Conservation (phyloP, 2,797 vertebrate species). For the Sebastes steindachneri region DNA sequence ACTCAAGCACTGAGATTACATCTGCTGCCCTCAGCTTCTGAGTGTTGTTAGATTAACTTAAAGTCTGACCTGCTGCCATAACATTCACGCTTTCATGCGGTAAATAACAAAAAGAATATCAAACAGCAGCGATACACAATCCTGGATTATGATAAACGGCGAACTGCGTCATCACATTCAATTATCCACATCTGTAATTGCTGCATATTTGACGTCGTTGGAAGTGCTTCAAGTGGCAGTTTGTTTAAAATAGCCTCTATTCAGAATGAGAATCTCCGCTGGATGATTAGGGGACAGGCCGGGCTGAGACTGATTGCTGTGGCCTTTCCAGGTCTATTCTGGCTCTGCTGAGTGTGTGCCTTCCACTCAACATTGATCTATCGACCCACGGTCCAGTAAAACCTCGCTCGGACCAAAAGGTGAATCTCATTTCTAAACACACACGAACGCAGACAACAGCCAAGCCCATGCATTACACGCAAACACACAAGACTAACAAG, state of each 20-base stretch:
- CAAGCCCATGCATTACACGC: background rate
- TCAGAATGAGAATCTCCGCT: slow-evolving; percentile 64
- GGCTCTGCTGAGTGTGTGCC: slow-evolving; percentile 78
- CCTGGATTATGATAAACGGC: background rate
- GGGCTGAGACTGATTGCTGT: slow-evolving; percentile 75
- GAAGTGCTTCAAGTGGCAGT: slow-evolving; percentile 50
- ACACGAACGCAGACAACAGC: background rate
- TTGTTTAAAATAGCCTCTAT: slow-evolving; percentile 62
- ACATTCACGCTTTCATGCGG: background rate
- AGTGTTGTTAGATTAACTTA: background rate
- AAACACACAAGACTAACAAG: slow-evolving; percentile 59
- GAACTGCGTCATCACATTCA: slow-evolving; percentile 43
- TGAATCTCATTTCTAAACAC: slow-evolving; percentile 62
- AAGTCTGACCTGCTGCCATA: slow-evolving; percentile 7
- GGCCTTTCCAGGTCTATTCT: slow-evolving; percentile 80
- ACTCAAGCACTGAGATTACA: slow-evolving; percentile 30
- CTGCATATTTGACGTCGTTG: slow-evolving; percentile 55
- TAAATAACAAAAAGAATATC: background rate
- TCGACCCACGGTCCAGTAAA: slow-evolving; percentile 78
- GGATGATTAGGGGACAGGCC: slow-evolving; percentile 73
- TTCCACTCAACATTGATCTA: slow-evolving; percentile 79
- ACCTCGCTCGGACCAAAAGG: slow-evolving; percentile 73
- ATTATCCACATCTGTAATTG: slow-evolving; percentile 59
- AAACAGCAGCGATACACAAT: background rate
- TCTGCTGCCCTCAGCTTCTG: slow-evolving; percentile 4